Percentiles rank a stretch among this genome's conserved stretches.
Evolutionary conservation across 2,888 invertebrate genomes (phyloP).

Genomic region (Dysmachus trigonus): DNA sequence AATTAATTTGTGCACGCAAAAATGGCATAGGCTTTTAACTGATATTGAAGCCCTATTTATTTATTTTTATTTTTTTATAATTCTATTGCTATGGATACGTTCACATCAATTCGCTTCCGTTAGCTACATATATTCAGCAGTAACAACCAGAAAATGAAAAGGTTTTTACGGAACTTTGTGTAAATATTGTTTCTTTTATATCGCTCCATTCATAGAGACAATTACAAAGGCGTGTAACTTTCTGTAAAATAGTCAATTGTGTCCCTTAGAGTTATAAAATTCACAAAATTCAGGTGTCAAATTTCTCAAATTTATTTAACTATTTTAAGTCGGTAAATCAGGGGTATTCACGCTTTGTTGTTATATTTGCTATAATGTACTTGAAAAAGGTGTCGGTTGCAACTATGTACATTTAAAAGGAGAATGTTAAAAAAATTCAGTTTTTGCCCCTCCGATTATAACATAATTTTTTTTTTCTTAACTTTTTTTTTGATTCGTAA

Average conservation of each 20-base stretch:
- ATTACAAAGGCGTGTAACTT: not conserved
- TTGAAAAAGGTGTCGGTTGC: no score
- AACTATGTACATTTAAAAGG: no score
- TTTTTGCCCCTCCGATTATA: no score
- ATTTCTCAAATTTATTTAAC: not conserved
- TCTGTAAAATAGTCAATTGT: not conserved
- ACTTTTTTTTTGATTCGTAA: no score
- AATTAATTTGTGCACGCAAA: not conserved
- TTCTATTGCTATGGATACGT: not conserved
- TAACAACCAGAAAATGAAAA: not conserved
- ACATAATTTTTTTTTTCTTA: no score
- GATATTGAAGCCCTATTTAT: not conserved
- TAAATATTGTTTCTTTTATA: not conserved
- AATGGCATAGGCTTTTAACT: not conserved
- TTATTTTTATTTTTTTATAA: not conserved
- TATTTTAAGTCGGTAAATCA: not conserved
- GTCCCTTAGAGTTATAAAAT: not conserved
- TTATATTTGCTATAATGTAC: not conserved
- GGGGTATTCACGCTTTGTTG: no score
- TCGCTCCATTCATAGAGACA: not conserved
- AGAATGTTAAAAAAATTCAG: no score
- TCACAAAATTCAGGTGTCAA: not conserved
- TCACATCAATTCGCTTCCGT: not conserved
- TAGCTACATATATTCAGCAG: not conserved
- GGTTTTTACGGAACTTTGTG: not conserved